Evolutionary conservation across 2,797 vertebrate genomes (phyloP), one percentile per base, ranked within the genome.

Genomic region (Myripristis murdjan): DNA sequence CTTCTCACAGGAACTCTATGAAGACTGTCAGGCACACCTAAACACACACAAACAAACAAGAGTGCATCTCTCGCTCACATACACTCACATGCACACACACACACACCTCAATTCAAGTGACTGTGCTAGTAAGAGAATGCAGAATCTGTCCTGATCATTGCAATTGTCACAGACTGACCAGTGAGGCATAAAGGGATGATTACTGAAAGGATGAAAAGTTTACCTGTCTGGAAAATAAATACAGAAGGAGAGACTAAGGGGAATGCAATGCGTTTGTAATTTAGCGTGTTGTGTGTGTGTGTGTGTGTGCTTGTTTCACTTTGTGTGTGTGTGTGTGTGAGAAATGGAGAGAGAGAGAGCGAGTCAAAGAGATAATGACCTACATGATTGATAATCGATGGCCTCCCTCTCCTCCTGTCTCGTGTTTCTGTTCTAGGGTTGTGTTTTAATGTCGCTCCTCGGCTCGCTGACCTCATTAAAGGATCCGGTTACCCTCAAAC

Each of bases 401-500:
- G 78, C 81, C 86, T 85, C 87, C 87, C 85, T 86, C 91, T 91
- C 83, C 77, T 84, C 88, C 74, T 77, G 93, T 92, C 93, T 95
- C 84, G 69, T 82, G 89, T 94, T 94, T 92, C 93, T 91, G 93
- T 93, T 95, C 92, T 89, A 80, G 83, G 89, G 91, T 93, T 93
- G 91, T 94, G 91, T 94, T 94, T 94, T 94, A 94, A 95, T 94
- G 94, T 95, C 83, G 87, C 87, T 88, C 82, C 82, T 90, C 79
- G 71, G 88, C 87, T 94, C 87, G 60, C 92, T 94, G 93, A 93
- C 92, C 95, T 95, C 95, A 95, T 95, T 95, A 95, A 95, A 95
- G 87, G 92, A 92, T 95, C 91, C 82, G 84, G 93, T 95, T 95
- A 94, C 94, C 91, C 92, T 94, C 94, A 94, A 95, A 95, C 93